These are phyloP conservation scores for Glomeris maerens DNA, from an alignment of 1,140 invertebrate species.

Conservation along the genomic window DNA sequence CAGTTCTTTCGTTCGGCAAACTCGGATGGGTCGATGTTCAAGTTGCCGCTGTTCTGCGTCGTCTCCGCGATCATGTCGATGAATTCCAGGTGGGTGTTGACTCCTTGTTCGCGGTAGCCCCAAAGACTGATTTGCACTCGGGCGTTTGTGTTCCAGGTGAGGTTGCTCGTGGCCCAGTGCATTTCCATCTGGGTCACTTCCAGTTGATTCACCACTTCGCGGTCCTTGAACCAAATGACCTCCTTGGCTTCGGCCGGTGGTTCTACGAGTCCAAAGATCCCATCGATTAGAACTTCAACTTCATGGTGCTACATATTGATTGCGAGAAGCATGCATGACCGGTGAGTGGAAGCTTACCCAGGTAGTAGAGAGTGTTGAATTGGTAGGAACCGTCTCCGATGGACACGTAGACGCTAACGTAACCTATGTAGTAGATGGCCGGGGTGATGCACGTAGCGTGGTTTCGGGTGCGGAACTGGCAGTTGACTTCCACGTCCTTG, in stretches of 20 bases:
- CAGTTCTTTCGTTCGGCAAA: slow-evolving; percentile 53
- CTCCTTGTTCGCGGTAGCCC: slow-evolving; percentile 71
- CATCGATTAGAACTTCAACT: not conserved
- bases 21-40: slow-evolving; percentile 46
- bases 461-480: slow-evolving; percentile 37
- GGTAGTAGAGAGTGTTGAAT: slow-evolving; percentile 83
- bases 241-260: slow-evolving; percentile 68
- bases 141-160: slow-evolving; percentile 60
- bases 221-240: slow-evolving; percentile 60
- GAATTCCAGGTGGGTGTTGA: slow-evolving; percentile 31
- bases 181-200: slow-evolving; percentile 56
- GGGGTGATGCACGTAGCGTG: slow-evolving; percentile 79
- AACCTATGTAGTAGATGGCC: slow-evolving; percentile 74
- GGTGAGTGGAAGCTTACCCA: too few species aligned
- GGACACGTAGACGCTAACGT: slow-evolving; percentile 71
- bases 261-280: slow-evolving; percentile 39
- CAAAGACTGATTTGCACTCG: slow-evolving; percentile 63
- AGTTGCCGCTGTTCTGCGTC: slow-evolving; percentile 2
- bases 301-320: too few species aligned
- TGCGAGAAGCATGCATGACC: too few species aligned
- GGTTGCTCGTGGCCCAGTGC: slow-evolving; percentile 66
- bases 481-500: slow-evolving; percentile 26
- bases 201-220: slow-evolving; percentile 50
- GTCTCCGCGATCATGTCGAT: slow-evolving; percentile 40
- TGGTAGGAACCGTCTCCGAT: slow-evolving; percentile 61